phyloP scores from a whole-genome alignment of 2,888 invertebrate genomes.

The Synergus itoensis region DNA sequence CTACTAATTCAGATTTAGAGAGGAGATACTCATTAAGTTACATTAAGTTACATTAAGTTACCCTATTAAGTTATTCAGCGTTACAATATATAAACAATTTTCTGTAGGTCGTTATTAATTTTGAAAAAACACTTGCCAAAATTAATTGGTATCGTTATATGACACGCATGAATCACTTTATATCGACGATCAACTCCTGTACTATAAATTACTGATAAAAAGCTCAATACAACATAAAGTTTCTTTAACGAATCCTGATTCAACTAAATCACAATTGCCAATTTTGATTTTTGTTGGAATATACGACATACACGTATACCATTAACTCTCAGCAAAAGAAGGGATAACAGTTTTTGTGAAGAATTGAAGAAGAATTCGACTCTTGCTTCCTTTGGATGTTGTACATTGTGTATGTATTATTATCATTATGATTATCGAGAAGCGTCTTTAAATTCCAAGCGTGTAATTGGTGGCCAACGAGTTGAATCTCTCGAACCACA shows the following conservation, averaged over 20 bases:
- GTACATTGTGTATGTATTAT: constrained; percentile 31
- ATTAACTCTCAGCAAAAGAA: constrained; percentile 14
- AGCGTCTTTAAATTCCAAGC: constrained; percentile 38
- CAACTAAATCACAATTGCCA: constrained; percentile 38
- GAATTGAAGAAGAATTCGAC: constrained; percentile 1
- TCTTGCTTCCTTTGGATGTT: constrained; percentile 1
- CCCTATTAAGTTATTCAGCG: too few relatives aligned
- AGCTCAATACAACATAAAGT: constrained; percentile 13
- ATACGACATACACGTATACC: constrained; percentile 30
- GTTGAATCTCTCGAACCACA: constrained; percentile 40
- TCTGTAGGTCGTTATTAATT: too few relatives aligned
- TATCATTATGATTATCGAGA: constrained; percentile 32
- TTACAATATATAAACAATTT: not conserved
- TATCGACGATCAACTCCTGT: not conserved
- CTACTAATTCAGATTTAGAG: too few relatives aligned
- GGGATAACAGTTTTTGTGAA: not conserved
- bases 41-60: too few relatives aligned
- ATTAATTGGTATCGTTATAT: constrained; percentile 11
- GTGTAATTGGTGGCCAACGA: constrained; percentile 41
- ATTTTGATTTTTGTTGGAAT: constrained; percentile 27
- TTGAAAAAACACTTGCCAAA: not conserved
- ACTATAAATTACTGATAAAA: constrained; percentile 20
- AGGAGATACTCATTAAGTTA: too few relatives aligned
- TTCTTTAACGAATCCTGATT: constrained; percentile 28
- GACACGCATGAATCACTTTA: not conserved